Base-by-base conservation (phyloP, 2,888 invertebrate genomes). In the Coecobrya sp. region DNA sequence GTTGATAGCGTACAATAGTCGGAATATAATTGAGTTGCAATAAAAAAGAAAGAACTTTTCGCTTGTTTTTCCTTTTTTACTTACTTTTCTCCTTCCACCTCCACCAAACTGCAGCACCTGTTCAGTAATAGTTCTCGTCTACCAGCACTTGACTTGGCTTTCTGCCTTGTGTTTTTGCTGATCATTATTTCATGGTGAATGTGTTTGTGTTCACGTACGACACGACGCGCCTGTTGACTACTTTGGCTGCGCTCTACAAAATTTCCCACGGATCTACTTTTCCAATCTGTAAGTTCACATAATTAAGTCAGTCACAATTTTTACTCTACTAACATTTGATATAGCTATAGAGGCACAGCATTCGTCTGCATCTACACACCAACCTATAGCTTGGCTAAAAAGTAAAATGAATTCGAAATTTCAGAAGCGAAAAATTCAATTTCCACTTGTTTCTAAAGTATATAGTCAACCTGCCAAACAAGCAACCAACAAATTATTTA, bases 241-340 rank as follows among this genome's bases (percentile, higher is more conserved):
- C n/a, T 73, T 22, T 73, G n/a, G 36, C 68, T 36, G 27, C 79
- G 79, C 81, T 68, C 52, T n/a, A n/a, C n/a, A 59, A 59, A 86
- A 85, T 76, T 91, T 91, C 91, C 91, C 91, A 91, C 91, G 91
- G 91, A 86, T 81, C 91, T 86, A 86, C 91, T 91, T 91, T 91
- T 81, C 91, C 91, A 86, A 86, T 91, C 59, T 68, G 91, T 91
- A 91, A 91, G 91, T 91, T 91, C 91, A 79, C 91, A 91, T 91
- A 68, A 68, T 89, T 85, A 82, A 81, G 22, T 49, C 76, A 70
- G 36, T 62, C 68, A 42, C 73, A 52, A n/a, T 62, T 79, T 88
- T 81, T 81, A 16, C 79, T 73, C 42, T 73, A 11, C 73, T 49
- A 52, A 52, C 22, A n/a, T 70, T 70, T 36, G 30, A 73, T 42